These are phyloP conservation scores for Aegithalos caudatus DNA, from an alignment of 2,113 vertebrate species.

Conservation along the genomic window DNA sequence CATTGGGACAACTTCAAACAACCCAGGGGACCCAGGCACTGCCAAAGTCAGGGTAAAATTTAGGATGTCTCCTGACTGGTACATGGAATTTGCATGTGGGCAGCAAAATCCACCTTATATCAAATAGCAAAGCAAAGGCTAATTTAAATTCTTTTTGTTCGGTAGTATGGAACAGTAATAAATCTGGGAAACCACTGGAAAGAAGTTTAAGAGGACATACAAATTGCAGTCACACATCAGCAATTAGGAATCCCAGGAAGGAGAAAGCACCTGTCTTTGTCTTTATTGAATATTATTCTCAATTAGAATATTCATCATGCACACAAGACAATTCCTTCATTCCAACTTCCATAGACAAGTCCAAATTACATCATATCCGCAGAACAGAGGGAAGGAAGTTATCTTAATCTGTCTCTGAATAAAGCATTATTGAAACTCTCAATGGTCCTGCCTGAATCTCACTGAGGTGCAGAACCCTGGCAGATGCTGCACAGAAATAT, in stretches of 20 bases:
- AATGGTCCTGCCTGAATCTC: slow-evolving; percentile 27
- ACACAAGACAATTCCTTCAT: slow-evolving; percentile 46
- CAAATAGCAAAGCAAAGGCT: background rate
- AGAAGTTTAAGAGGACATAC: slow-evolving; percentile 42
- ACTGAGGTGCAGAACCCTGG: background rate
- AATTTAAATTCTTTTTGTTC: slow-evolving; percentile 43
- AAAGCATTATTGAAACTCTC: slow-evolving; percentile 34
- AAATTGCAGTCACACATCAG: slow-evolving; percentile 51
- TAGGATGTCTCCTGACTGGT: background rate
- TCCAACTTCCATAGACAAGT: slow-evolving; percentile 16
- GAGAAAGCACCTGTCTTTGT: slow-evolving; percentile 53
- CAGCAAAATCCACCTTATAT: background rate
- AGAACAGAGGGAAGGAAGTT: slow-evolving; percentile 54
- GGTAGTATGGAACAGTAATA: slow-evolving; percentile 25
- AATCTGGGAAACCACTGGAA: slow-evolving; percentile 47
- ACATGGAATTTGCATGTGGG: background rate
- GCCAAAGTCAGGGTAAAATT: background rate
- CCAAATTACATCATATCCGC: slow-evolving; percentile 39
- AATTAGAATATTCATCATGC: slow-evolving; percentile 59
- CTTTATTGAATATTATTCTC: slow-evolving; percentile 57
- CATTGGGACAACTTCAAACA: background rate
- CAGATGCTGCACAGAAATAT: slow-evolving; percentile 1
- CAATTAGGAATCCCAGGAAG: slow-evolving; percentile 63
- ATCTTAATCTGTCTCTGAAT: slow-evolving; percentile 43
- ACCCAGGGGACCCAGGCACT: background rate